A percentile compares a stretch with the other conserved stretches of the same genome.
Evolutionary conservation across 1,140 invertebrate species (phyloP).

Genomic region (Papilio helenus): DNA sequence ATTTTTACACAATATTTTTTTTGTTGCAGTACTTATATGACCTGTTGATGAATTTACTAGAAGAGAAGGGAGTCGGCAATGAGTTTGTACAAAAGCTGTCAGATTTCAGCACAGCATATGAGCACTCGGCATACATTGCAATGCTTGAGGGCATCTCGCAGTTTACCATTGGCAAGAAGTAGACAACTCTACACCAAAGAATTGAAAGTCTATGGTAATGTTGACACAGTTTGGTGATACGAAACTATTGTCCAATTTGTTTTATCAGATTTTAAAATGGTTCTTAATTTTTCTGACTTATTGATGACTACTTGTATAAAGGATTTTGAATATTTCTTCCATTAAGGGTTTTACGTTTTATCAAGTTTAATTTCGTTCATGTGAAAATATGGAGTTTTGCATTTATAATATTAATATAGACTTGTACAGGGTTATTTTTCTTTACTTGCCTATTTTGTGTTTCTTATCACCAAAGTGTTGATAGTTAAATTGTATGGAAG

Average conservation of each 20-base stretch:
- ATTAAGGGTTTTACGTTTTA: neutral
- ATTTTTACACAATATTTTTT: conserved; percentile 29
- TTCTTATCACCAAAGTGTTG: conserved; percentile 27
- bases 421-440: conserved; percentile 4
- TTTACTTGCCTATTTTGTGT: neutral
- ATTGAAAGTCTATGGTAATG: neutral
- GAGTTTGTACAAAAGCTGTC: conserved; percentile 95
- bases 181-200: conserved; percentile 34
- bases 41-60: conserved; percentile 95
- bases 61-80: conserved; percentile 96
- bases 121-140: conserved; percentile 94
- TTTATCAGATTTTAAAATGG: too few species aligned
- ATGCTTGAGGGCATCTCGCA: conserved; percentile 93
- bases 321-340: too few species aligned
- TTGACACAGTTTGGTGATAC: conserved; percentile 21
- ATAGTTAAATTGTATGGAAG: neutral
- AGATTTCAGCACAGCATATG: conserved; percentile 93
- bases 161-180: conserved; percentile 88
- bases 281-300: too few species aligned
- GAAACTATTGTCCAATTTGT: neutral
- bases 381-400: neutral
- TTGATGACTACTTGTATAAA: too few species aligned
- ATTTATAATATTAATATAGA: neutral
- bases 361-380: neutral
- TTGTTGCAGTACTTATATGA: conserved; percentile 95